Evolutionary conservation across 2,113 vertebrate genomes (phyloP), one percentile per base, ranked within the genome.

Genomic region (Etheostoma spectabile): DNA sequence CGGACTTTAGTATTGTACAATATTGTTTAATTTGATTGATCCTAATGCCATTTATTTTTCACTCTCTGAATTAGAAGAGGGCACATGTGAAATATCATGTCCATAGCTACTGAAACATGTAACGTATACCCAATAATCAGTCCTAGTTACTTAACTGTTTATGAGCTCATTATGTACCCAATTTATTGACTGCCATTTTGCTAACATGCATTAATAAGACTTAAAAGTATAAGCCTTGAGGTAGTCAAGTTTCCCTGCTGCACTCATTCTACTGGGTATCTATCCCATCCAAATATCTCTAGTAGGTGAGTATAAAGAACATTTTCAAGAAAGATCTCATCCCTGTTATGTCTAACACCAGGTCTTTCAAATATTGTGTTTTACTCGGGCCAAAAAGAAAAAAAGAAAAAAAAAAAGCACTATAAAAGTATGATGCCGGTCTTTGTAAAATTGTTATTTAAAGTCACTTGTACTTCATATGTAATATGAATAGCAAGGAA

Each of bases 401-500:
- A 57, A 75, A 21, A 19, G 24, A n/a, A 8, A 2, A 30, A 12
- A 12, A 63, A 49, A 70, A 21, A 19, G 22, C 22, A 74, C 11
- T 61, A 33, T 6, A 18, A n/a, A 65, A 48, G 5, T 15, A 22
- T 33, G 48, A 60, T 16, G 1, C 18, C 22, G 6, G 7, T 59
- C 13, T 71, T 48, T 67, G 45, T 24, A 4, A 80, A 75, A 24
- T 12, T 52, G 24, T 4, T 3, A 45, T 46, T 42, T 27, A 49
- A 83, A 70, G 21, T 64, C 30, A 57, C 4, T 49, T 24, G 18
- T 15, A 49, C 6, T 68, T 68, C 7, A 65, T n/a, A n/a, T 48
- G 18, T 19, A 74, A 82, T 27, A 52, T 52, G 48, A 30, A 53
- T 8, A 35, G 12, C 15, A 74, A 68, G 30, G n/a, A n/a, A 76